phyloP scores from a whole-genome alignment of 2,888 invertebrate species.

The Elgonia sp. region DNA sequence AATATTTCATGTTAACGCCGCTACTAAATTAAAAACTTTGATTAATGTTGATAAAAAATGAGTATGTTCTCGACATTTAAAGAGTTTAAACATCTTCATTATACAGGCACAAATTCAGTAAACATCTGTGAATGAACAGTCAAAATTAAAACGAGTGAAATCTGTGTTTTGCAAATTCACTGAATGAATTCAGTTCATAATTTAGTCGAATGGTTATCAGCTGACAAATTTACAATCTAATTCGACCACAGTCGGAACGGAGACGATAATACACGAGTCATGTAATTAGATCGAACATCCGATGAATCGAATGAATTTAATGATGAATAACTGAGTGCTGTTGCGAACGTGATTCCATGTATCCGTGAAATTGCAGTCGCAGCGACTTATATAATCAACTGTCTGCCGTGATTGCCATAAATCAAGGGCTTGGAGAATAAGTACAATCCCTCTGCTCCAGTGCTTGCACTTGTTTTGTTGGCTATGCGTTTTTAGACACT shows the following conservation, averaged over 20 bases:
- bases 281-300: slow-evolving; percentile 53
- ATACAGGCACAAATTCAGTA: too few relatives aligned
- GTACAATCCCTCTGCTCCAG: slow-evolving; percentile 20
- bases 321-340: slow-evolving; percentile 44
- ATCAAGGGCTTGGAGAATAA: slow-evolving; percentile 40
- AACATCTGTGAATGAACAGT: too few relatives aligned
- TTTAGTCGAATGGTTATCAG: not conserved
- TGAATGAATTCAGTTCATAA: not conserved
- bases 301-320: slow-evolving; percentile 61
- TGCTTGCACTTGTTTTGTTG: slow-evolving; percentile 31
- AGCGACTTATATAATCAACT: slow-evolving; percentile 57
- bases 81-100: too few relatives aligned
- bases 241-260: slow-evolving; percentile 13
- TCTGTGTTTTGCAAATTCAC: too few relatives aligned
- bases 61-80: too few relatives aligned
- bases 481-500: slow-evolving; percentile 34
- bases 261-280: slow-evolving; percentile 11
- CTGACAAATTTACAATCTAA: slow-evolving; percentile 18
- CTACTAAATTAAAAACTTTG: too few relatives aligned
- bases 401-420: slow-evolving; percentile 57
- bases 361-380: slow-evolving; percentile 49
- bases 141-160: too few relatives aligned
- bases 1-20: too few relatives aligned
- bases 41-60: too few relatives aligned
- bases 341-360: slow-evolving; percentile 10